Evolutionary conservation across 2,113 vertebrate genomes (phyloP).

Genomic region (Phrynocephalus versicolor): DNA sequence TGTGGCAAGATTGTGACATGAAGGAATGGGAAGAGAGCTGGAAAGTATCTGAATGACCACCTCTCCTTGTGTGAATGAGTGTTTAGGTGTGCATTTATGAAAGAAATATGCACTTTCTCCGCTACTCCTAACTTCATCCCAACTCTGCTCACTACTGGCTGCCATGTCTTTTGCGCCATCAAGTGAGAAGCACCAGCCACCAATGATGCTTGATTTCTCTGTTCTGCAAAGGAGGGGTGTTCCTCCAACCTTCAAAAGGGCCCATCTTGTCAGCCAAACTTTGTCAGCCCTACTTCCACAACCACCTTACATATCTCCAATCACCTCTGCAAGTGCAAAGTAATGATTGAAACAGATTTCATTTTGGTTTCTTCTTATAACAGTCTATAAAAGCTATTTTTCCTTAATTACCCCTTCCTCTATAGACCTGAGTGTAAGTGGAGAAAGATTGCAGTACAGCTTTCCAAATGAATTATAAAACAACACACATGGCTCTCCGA

Average conservation of each 20-base stretch:
- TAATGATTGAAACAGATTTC: conserved; percentile 44
- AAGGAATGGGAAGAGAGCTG: too few relatives aligned
- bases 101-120: too few relatives aligned
- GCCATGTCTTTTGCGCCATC: too few relatives aligned
- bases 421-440: conserved; percentile 51
- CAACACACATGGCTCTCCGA: conserved; percentile 47
- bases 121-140: too few relatives aligned
- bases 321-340: conserved; percentile 39
- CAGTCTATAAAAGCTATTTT: conserved; percentile 58
- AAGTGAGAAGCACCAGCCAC: too few relatives aligned
- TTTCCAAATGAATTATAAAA: conserved; percentile 62
- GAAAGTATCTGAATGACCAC: too few relatives aligned
- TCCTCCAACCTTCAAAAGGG: not conserved
- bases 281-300: not conserved
- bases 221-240: not conserved
- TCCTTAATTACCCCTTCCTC: conserved; percentile 68
- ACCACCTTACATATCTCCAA: not conserved
- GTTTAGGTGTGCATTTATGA: too few relatives aligned
- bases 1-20: too few relatives aligned
- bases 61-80: too few relatives aligned
- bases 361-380: conserved; percentile 44
- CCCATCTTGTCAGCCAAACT: not conserved
- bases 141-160: too few relatives aligned
- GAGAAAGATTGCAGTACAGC: conserved; percentile 54
- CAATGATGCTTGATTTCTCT: too few relatives aligned